Evolutionary conservation across 2,888 invertebrate species (phyloP).

Genomic region (Oxyteleia sp.): DNA sequence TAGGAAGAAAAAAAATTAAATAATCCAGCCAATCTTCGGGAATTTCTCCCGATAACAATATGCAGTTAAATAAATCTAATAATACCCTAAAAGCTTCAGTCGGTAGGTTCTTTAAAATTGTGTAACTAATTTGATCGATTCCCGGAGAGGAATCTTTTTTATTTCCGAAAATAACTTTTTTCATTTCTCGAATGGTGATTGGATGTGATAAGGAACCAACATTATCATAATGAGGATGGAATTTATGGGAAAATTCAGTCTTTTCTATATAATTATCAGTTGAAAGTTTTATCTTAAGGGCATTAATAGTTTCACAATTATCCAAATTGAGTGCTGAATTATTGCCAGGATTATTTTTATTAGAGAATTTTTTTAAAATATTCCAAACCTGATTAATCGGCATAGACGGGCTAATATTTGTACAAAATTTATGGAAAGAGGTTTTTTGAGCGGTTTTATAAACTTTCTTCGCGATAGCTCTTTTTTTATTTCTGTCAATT

Average conservation of each 20-base stretch:
- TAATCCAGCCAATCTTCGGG: not conserved
- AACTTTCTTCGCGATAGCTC: conserved; percentile 17
- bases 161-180: no score
- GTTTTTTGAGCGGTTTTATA: not conserved
- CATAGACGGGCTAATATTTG: not conserved
- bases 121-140: conserved; percentile 1
- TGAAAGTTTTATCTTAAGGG: not conserved
- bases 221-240: not conserved
- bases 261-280: no score
- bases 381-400: not conserved
- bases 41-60: not conserved
- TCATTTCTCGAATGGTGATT: no score
- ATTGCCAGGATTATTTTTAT: not conserved
- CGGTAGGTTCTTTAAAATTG: not conserved
- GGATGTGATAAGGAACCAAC: no score
- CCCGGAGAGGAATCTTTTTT: not conserved
- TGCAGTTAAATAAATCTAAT: not conserved
- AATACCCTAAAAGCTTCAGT: not conserved
- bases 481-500: conserved; percentile 18
- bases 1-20: not conserved
- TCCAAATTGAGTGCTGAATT: not conserved
- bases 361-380: not conserved
- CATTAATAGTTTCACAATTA: not conserved
- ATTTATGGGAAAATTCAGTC: no score
- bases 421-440: not conserved